Evolutionary conservation across 2,113 vertebrate genomes (phyloP), one percentile per base, ranked within the genome.

Genomic region (Ivindomyrus marchei): DNA sequence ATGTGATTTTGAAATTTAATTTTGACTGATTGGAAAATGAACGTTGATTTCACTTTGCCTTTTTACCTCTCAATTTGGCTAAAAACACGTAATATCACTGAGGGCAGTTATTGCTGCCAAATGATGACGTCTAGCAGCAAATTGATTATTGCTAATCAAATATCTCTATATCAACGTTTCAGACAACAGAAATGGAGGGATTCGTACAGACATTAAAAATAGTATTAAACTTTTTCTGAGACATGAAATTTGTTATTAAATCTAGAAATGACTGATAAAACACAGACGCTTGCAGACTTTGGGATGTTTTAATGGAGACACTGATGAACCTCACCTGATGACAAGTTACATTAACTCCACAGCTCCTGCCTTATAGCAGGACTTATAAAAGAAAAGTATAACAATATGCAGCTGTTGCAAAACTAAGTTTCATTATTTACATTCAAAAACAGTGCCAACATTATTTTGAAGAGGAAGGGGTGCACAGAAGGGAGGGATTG

Each of bases 351-450:
- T 92, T 47, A 93, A 94, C 93, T 92, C 93, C 92, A 89, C 92
- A 92, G 92, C 94, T 93, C 95, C 92, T 94, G 93, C 89, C 62
- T 91, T 90, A 91, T 89, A 93, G 94, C 93, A 88, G 94, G 86
- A 91, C 88, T 90, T 95, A 95, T 93, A 95, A 93, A 85, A 88
- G 92, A 90, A 93, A 94, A 91, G 93, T 95, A 94, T 93, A 92
- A 94, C 93, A 93, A 94, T 94, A 94, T 94, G 94, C 89, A 91
- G 90, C 87, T 91, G 90, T 93, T 80, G 90, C 94, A 91, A 94
- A 95, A 94, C 91, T 93, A 95, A 95, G 93, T 93, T 95, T 94
- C 93, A 95, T 93, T 96, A 96, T 97, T 95, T 96, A 96, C 96
- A 96, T 92, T 94, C 93, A 94, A 93, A 95, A 95, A 92, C 92